Evolutionary conservation across 2,113 vertebrate genomes (phyloP), one percentile per base, ranked within the genome.

Genomic region (Himantopus leucocephalus): DNA sequence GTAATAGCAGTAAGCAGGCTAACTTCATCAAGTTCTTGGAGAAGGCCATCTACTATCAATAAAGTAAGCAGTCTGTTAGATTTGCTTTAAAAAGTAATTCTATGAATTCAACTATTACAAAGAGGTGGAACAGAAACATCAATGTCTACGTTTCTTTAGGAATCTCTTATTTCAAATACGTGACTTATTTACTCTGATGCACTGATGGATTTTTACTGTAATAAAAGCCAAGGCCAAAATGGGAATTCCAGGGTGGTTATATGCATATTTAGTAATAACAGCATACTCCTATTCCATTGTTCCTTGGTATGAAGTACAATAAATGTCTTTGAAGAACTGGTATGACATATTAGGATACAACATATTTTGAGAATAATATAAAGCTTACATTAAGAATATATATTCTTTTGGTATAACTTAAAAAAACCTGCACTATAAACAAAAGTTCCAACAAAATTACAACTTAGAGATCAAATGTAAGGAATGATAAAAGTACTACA

Each of bases 1-100:
- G 99, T 99, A 64, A 99, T 74, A 83, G 98, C 98, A 19, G 98
- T 98, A 64, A 99, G 98, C 15, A 99, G 98, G 88, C 98, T 98
- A 72, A 98, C 68, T 95, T 98, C 98, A 92, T 99, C 99, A 13
- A 98, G 95, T 23, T 97, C 97, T 77, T 94, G 95, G 23, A 95
- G 89, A 68, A 67, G 77, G 60, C 89, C 96, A 92, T 96, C 98
- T 81, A 87, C 93, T 95, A 64, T 52, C 68, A 85, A 95, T 72
- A 95, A 97, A 94, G 53, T 3, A 91, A 90, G 83, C 7, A 41
- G 43, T 85, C 15, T 9, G 19, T 98, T 63, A 97, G 85, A 63
- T 90, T 93, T 23, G 37, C 68, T 82, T 58, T n/a, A n/a, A 41
- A 77, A 79, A 84, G 43, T 30, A 77, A 66, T 35, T 32, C 32